Evolutionary conservation across 2,113 vertebrate species (phyloP).

Genomic region (Macrotis lagotis): DNA sequence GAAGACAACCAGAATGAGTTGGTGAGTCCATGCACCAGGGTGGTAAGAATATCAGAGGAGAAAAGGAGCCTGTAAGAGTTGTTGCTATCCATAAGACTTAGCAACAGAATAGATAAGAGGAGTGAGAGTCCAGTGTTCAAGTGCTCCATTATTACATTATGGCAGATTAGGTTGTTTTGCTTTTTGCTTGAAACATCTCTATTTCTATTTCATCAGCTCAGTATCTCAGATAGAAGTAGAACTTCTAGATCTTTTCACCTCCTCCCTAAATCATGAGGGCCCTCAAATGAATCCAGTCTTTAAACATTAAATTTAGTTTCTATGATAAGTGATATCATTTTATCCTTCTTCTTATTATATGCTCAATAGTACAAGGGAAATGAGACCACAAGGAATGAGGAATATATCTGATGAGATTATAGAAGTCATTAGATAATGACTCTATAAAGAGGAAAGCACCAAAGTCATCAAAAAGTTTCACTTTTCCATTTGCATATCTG

Average conservation of each 20-base stretch:
- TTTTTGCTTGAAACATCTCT: not conserved
- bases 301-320: not conserved
- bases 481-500: not conserved
- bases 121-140: not conserved
- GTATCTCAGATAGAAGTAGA: not conserved
- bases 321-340: not conserved
- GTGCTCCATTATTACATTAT: not conserved
- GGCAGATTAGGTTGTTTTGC: not conserved
- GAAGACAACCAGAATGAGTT: not conserved
- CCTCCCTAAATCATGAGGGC: not conserved
- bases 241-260: not conserved
- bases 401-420: not conserved
- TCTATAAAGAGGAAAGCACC: not conserved
- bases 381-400: not conserved
- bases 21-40: not conserved
- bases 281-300: not conserved
- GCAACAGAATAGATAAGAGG: not conserved
- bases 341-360: not conserved
- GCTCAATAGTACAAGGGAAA: not conserved
- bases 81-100: not conserved
- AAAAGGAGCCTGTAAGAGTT: not conserved
- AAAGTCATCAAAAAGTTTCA: not conserved
- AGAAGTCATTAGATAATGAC: not conserved
- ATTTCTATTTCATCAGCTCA: not conserved
- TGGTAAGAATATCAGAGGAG: not conserved